Conservation (phyloP, 2,888 invertebrate genomes). For the Microctonus brassicae region DNA sequence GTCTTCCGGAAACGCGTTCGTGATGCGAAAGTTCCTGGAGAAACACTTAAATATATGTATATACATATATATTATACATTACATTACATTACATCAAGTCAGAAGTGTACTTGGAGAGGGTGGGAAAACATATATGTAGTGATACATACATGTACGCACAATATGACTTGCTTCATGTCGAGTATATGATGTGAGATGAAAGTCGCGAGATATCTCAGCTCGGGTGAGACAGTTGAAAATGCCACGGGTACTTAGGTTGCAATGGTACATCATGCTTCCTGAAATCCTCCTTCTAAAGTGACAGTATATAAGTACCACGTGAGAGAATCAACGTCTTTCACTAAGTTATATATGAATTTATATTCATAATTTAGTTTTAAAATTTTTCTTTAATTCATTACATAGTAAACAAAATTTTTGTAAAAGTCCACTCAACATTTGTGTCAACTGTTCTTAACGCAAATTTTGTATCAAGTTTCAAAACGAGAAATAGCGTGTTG, state of each 20-base stretch:
- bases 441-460: too few species aligned
- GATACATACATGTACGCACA: slow-evolving; percentile 20
- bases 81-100: slow-evolving; percentile 22
- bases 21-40: slow-evolving; percentile 48
- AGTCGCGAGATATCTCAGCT: not conserved
- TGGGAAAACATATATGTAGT: not conserved
- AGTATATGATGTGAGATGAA: not conserved
- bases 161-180: slow-evolving; percentile 25
- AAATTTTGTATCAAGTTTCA: too few species aligned
- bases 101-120: slow-evolving; percentile 27
- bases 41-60: slow-evolving; percentile 26
- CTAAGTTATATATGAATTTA: not conserved
- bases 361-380: not conserved
- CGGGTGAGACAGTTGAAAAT: slow-evolving; percentile 23
- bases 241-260: slow-evolving; percentile 18
- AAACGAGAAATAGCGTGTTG: too few species aligned
- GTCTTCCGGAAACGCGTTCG: slow-evolving; percentile 30
- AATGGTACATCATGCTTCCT: slow-evolving; percentile 1
- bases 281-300: not conserved
- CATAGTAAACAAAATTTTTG: too few species aligned
- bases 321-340: not conserved
- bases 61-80: not conserved
- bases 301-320: not conserved
- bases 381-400: too few species aligned
- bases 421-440: too few species aligned